Evolutionary conservation across 2,797 vertebrate species (phyloP).

Genomic region (Cheirogaleus major): DNA sequence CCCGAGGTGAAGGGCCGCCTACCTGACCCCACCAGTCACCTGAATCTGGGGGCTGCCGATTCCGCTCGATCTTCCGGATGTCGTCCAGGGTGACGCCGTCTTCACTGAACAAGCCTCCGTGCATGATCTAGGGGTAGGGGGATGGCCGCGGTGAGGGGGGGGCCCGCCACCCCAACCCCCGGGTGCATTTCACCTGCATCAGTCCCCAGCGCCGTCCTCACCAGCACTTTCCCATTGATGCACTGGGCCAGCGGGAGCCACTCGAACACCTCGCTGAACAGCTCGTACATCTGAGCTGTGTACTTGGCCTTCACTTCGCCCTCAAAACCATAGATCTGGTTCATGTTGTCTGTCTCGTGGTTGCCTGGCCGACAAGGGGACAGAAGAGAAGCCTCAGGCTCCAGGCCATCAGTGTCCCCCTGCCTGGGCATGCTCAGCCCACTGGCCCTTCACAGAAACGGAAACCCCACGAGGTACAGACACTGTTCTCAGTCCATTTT

Average conservation of each 20-base stretch:
- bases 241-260: conserved; percentile 97
- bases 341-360: conserved; percentile 99
- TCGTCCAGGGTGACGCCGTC: conserved; percentile 95
- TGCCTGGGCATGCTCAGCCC: not conserved
- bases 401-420: no score
- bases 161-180: accelerated
- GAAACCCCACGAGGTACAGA: accelerated
- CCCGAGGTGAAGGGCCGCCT: not conserved
- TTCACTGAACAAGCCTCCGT: conserved; percentile 96
- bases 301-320: conserved; percentile 98
- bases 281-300: conserved; percentile 97
- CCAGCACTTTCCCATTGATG: conserved; percentile 95
- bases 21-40: conserved; percentile 80
- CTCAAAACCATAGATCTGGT: conserved; percentile 99
- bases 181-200: accelerated
- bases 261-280: conserved; percentile 99
- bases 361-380: conserved; percentile 87
- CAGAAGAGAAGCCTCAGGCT: not conserved
- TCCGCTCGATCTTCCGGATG: conserved; percentile 94
- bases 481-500: not conserved
- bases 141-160: not conserved
- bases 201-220: conserved; percentile 72
- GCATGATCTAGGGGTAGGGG: conserved; percentile 91
- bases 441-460: not conserved
- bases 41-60: conserved; percentile 96